Conservation (phyloP, 2,888 invertebrate genomes). For the Biston stratarius region DNA sequence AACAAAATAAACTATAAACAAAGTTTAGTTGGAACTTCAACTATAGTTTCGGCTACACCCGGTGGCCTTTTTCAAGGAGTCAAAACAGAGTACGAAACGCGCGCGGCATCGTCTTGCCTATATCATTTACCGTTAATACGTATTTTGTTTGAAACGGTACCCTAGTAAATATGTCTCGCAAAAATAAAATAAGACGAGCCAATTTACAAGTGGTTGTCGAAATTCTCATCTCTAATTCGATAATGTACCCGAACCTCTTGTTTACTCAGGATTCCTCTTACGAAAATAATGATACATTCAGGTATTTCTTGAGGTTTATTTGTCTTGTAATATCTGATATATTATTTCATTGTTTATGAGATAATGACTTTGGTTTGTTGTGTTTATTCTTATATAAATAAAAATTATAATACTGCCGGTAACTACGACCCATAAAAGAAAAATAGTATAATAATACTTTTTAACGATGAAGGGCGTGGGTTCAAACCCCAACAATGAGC, state of each 20-base stretch:
- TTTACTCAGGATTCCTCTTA: slow-evolving; percentile 3
- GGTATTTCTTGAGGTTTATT: background rate
- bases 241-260: slow-evolving; percentile 20
- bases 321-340: background rate
- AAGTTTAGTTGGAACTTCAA: too few species aligned
- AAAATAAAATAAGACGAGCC: slow-evolving; percentile 14
- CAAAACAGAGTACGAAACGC: too few species aligned
- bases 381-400: background rate
- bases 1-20: too few species aligned
- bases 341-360: slow-evolving; percentile 3
- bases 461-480: too few species aligned
- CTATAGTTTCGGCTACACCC: too few species aligned
- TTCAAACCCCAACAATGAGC: too few species aligned
- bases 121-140: too few species aligned
- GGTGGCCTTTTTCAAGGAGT: too few species aligned
- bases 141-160: background rate
- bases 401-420: too few species aligned
- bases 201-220: slow-evolving; percentile 23
- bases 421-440: too few species aligned
- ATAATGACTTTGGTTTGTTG: background rate
- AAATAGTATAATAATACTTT: too few species aligned
- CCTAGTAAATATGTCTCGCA: background rate
- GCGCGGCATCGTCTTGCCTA: too few species aligned
- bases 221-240: slow-evolving; percentile 27
- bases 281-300: background rate